Evolutionary conservation across 2,888 invertebrate species (phyloP).

Genomic region (Sminthurides aquaticus): DNA sequence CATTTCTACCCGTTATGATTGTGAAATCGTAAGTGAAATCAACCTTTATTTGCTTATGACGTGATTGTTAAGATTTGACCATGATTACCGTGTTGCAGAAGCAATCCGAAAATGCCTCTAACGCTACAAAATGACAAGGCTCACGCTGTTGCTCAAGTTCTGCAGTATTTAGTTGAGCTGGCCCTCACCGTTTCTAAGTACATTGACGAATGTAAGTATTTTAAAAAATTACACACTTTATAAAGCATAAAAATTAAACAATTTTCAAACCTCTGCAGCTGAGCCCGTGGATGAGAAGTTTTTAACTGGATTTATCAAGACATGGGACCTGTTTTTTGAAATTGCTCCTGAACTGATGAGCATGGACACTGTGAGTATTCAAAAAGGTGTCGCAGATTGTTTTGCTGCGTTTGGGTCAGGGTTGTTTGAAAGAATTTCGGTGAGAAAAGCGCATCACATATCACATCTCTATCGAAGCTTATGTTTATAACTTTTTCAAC

Average conservation of each 20-base stretch:
- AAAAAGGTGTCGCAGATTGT: slow-evolving; percentile 15
- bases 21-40: slow-evolving; percentile 12
- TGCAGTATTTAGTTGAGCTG: slow-evolving; percentile 19
- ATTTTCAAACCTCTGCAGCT: too few species aligned
- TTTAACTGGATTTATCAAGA: slow-evolving; percentile 11
- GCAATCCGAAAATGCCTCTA: too few species aligned
- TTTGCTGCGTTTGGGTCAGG: slow-evolving; percentile 20
- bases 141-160: slow-evolving; percentile 6
- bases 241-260: too few species aligned
- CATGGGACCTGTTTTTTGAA: slow-evolving; percentile 23
- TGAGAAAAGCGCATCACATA: too few species aligned
- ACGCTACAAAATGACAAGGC: too few species aligned
- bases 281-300: slow-evolving; percentile 18
- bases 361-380: slow-evolving; percentile 5
- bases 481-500: too few species aligned
- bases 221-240: background rate
- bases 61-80: too few species aligned
- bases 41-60: too few species aligned
- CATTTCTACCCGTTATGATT: slow-evolving; percentile 13
- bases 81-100: too few species aligned
- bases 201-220: slow-evolving; percentile 14
- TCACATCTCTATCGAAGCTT: too few species aligned
- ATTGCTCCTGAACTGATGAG: slow-evolving; percentile 20
- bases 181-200: slow-evolving; percentile 18
- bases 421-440: slow-evolving; percentile 19